A percentile compares a stretch with the other conserved stretches of the same genome.
Conservation (phyloP, 2,888 invertebrate genomes). For the Coremacera marginata region DNA sequence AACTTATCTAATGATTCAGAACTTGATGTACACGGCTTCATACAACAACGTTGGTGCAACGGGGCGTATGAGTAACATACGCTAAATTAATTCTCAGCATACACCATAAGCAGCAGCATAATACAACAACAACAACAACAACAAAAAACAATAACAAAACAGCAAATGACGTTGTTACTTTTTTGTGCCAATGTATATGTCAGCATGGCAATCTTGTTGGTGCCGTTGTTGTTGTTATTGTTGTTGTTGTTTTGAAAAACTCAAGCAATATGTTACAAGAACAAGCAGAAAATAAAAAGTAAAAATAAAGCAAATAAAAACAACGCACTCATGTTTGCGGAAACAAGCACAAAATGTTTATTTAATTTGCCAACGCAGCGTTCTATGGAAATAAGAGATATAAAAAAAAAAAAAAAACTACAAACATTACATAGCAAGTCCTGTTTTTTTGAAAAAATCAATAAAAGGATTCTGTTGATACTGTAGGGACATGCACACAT, state of each 20-base stretch:
- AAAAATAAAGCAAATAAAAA: neutral
- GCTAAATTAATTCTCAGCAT: constrained; percentile 6
- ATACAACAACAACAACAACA: neutral
- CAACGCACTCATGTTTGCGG: constrained; percentile 19
- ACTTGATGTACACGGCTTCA: too few species aligned
- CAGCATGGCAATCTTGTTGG: neutral
- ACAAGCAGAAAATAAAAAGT: too few species aligned
- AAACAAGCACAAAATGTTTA: constrained; percentile 21
- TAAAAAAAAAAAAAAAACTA: neutral
- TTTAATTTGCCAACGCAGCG: constrained; percentile 6
- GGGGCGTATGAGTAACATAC: constrained; percentile 17
- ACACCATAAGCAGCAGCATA: neutral
- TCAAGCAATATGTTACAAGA: neutral
- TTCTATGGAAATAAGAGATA: neutral
- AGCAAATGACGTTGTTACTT: neutral
- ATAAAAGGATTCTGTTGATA: constrained; percentile 18
- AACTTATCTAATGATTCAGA: too few species aligned
- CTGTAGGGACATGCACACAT: neutral
- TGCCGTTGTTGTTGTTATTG: neutral
- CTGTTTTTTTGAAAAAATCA: neutral
- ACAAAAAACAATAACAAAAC: too few species aligned
- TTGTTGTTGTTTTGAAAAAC: neutral
- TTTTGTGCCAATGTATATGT: neutral
- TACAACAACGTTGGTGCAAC: neutral
- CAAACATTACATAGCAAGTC: neutral